phyloP scores from a whole-genome alignment of 2,113 vertebrate genomes.

The Chamaetylas fuelleborni region DNA sequence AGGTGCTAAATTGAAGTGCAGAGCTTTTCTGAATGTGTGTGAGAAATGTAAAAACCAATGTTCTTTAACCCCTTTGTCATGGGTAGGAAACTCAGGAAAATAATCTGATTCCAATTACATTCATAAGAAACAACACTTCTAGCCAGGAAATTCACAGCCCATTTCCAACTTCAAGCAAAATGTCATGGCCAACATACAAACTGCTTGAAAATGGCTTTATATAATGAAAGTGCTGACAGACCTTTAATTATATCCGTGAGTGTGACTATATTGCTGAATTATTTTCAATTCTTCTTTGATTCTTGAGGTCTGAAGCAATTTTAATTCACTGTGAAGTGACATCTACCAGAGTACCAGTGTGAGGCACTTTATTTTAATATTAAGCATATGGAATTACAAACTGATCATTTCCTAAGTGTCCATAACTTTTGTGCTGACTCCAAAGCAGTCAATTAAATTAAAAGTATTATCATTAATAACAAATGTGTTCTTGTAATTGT shows the following conservation, averaged over 20 bases:
- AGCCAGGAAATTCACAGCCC: conserved; percentile 36
- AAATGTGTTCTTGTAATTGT: neutral
- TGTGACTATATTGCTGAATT: conserved; percentile 40
- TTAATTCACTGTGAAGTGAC: conserved; percentile 64
- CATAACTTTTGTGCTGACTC: neutral
- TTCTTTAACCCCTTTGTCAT: conserved; percentile 8
- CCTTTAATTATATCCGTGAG: conserved; percentile 40
- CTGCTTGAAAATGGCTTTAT: conserved; percentile 51
- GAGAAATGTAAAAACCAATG: neutral
- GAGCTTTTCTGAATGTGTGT: neutral
- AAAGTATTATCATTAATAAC: neutral
- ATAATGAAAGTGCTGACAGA: conserved; percentile 61
- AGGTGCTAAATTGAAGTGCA: neutral
- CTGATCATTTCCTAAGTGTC: conserved; percentile 43
- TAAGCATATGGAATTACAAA: conserved; percentile 54
- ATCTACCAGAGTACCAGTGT: conserved; percentile 48
- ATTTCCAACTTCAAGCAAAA: conserved; percentile 49
- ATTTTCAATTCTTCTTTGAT: conserved; percentile 50
- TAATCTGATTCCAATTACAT: conserved; percentile 43
- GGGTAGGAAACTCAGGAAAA: neutral
- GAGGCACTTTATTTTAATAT: conserved; percentile 45
- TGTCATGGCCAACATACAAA: conserved; percentile 48
- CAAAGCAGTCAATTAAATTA: conserved; percentile 10
- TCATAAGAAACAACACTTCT: conserved; percentile 7
- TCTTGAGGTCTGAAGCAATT: conserved; percentile 45